Evolutionary conservation across 2,888 invertebrate species (phyloP).

Genomic region (Calliscelio sp.): DNA sequence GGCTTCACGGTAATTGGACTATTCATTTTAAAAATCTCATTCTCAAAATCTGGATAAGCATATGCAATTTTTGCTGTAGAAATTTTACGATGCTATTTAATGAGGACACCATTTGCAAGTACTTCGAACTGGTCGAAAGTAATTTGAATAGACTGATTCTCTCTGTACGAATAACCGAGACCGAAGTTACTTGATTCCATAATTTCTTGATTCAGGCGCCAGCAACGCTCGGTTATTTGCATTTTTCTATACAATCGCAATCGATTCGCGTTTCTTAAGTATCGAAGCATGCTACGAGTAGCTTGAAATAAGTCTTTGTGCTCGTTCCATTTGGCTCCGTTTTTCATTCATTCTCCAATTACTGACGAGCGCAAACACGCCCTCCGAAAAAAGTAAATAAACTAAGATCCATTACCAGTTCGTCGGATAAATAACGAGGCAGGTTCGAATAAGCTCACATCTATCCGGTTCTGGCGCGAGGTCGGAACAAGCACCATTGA

Average conservation of each 20-base stretch:
- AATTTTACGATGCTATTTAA: too few species aligned
- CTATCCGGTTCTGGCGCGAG: slow-evolving; percentile 63
- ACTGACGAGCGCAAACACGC: slow-evolving; percentile 78
- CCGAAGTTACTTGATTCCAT: too few species aligned
- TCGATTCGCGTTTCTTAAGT: slow-evolving; percentile 26
- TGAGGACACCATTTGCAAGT: too few species aligned
- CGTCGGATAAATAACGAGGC: slow-evolving; percentile 82
- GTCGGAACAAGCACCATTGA: slow-evolving; percentile 78
- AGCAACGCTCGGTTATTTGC: too few species aligned
- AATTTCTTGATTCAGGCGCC: too few species aligned
- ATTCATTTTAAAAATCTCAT: too few species aligned
- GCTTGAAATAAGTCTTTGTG: slow-evolving; percentile 46
- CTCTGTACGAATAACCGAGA: too few species aligned
- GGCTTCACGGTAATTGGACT: too few species aligned
- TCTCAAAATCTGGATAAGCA: too few species aligned
- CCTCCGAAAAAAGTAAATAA: slow-evolving; percentile 69
- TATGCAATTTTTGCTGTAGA: too few species aligned
- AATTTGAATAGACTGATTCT: too few species aligned
- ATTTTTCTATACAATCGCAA: neutral
- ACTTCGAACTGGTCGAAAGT: too few species aligned
- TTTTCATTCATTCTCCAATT: slow-evolving; percentile 80
- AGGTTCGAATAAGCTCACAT: slow-evolving; percentile 80
- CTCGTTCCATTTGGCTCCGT: slow-evolving; percentile 71
- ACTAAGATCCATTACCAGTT: slow-evolving; percentile 80
- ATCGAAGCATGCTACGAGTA: neutral